Evolutionary conservation across 2,113 vertebrate genomes (phyloP), one percentile per base, ranked within the genome.

Genomic region (Melozone crissalis): DNA sequence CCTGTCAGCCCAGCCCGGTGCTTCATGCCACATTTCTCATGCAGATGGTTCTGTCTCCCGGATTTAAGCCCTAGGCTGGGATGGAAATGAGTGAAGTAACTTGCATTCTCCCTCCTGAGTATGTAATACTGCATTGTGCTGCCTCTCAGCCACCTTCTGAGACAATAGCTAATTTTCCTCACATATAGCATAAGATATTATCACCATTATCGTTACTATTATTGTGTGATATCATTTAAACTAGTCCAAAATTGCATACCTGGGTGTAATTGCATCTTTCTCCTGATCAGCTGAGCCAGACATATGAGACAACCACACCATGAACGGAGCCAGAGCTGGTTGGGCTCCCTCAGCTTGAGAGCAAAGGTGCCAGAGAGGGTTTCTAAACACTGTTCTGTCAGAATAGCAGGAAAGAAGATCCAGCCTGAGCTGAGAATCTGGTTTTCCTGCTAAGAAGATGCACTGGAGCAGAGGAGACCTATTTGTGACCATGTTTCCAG

Each of bases 201-300:
- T 86, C 83, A 16, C 35, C 30, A 22, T 39, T 62, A 92, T 76
- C 41, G 2, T 86, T 93, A 71, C 65, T 94, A 59, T 47, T 80
- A 81, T 78, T 71, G 85, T 0, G 2, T 89, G 21, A 82, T 87
- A 92, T 63, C 41, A 90, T 52, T 89, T 78, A 47, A 93, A 90
- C 65, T 27, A 67, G 76, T 75, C 92, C 89, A 94, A 93, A 94
- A 81, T 51, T 90, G 76, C 91, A 87, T 92, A 47, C 65, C 89
- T 77, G 65, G 30, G 54, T 81, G 80, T 52, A 93, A 62, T 81
- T 84, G 30, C 83, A 89, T 74, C 79, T 92, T 76, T 61, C 11
- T 43, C 72, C 77, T 1, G 2, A 93, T 90, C 73, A 96, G 65
- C 83, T 78, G 89, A 95, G 89, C 62, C 84, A 96, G 82, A 59